Evolutionary conservation across 2,888 invertebrate species (phyloP), one percentile per base, ranked within the genome.

Genomic region (Ferdinandea cuprea): DNA sequence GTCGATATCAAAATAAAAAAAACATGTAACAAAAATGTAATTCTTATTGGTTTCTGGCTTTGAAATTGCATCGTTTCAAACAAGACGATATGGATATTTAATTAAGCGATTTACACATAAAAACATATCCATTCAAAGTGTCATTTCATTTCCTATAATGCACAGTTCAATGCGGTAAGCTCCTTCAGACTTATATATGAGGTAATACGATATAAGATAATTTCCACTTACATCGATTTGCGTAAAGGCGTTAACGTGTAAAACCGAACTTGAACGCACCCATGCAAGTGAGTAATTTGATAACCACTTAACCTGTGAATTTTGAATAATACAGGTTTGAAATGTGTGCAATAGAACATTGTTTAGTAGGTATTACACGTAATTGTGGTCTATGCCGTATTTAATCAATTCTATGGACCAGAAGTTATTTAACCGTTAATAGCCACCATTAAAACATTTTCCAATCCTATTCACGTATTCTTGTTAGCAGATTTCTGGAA

Each of bases 211-310:
- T 17, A 42, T 9, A 3, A 44, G 44, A 11, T 19, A 44, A 21
- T 21, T 44, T 9, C 19, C 5, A 13, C 25, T 19, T 13, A 40
- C 7, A 37, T 40, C 13, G 8, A n/a, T 40, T 40, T 56, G 56
- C 21, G 13, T 13, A 25, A 13, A 56, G 56, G 56, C 15, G 56
- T 40, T 37, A 40, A 56, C 15, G 25, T 40, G 40, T 40, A 56
- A 40, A 56, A 21, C 19, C 37, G 15, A 25, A 40, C 37, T 40
- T 13, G 11, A 15, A 25, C 40, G 25, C 25, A 40, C 37, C 40
- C 37, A 40, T 56, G 40, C 19, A 54, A 7, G 13, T n/a, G 2
- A 35, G 35, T 35, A 7, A 21, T 56, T 37, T 7, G 5, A 35
- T 21, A 37, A 37, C 9, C 13, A 35, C n/a, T 32, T 35, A 19